Evolutionary conservation across 2,797 vertebrate species (phyloP), one percentile per base, ranked within the genome.

Genomic region (Buceros bicornis): DNA sequence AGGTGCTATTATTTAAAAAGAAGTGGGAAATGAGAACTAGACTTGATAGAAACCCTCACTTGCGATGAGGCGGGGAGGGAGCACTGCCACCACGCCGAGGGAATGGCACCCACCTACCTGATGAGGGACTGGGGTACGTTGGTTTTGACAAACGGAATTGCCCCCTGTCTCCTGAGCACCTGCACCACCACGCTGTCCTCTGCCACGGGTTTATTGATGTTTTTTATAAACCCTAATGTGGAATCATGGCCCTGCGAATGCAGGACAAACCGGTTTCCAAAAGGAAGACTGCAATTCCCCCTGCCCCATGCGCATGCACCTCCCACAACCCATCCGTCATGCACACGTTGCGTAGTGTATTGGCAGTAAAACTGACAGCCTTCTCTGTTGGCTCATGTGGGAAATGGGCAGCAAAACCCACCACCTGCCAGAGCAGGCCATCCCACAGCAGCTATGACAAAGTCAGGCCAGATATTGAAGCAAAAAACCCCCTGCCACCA

Each of bases 111-210:
- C 70, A 18, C 93, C 97, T 98, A 99, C 99, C 78, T 99, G 35
- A 99, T 60, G 35, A 99, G 96, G 67, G 98, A 98, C 97, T 99
- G 99, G 5, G 99, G 98, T 42, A 99, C 4, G 21, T 99, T 99
- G 95, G 99, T 99, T 96, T 98, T 99, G 89, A 99, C 98, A 51
- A 99, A 99, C 1, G 99, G 99, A 96, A 99, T 97, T 1, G 99
- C 99, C 3, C 99, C 99, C 96, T 99, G 99, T 87, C 97, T 98
- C 98, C 98, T 99, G 94, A 99, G 96, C 70, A 99, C 99, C 89
- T 98, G 97, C 28, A 99, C 99, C 67, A 99, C 17, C 72, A 99
- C 99, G 2, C 98, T 97, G 98, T 99, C 98, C 29, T 92, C 93
- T 35, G 97, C 82, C 0, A 89, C 97, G 0, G 98, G 98, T 17